These are phyloP conservation scores for Xenopus laevis DNA, from an alignment of 2,113 vertebrate species.

Conservation along the genomic window DNA sequence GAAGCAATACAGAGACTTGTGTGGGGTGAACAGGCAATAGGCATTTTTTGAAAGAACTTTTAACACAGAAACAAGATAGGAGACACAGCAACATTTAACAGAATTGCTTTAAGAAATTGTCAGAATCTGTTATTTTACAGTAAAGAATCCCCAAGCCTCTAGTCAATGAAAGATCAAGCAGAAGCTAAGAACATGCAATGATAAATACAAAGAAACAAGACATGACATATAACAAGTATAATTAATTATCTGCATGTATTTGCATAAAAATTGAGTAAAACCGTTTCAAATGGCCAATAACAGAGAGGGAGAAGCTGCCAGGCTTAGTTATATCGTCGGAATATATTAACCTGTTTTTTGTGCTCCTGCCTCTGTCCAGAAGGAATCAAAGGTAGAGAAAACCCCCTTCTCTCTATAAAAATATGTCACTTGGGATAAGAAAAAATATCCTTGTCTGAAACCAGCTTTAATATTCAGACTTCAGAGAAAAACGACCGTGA, in stretches of 20 bases:
- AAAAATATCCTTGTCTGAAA: conserved; percentile 19
- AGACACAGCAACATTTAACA: too few relatives aligned
- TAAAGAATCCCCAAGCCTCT: neutral
- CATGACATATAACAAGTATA: conserved; percentile 33
- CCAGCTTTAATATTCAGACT: conserved; percentile 27
- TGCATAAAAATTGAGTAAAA: conserved; percentile 1
- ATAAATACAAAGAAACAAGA: conserved; percentile 12
- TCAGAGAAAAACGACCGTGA: conserved; percentile 29
- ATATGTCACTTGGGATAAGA: conserved; percentile 26
- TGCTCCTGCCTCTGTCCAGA: neutral
- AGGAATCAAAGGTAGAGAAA: conserved; percentile 8
- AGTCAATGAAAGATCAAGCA: neutral
- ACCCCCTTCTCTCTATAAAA: conserved; percentile 20
- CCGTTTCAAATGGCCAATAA: neutral
- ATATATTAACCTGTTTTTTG: neutral
- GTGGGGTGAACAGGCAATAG: too few relatives aligned
- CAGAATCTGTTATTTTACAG: neutral
- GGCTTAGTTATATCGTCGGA: neutral
- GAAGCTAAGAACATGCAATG: conserved; percentile 1
- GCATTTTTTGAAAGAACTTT: too few relatives aligned
- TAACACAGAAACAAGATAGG: too few relatives aligned
- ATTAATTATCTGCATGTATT: conserved; percentile 33
- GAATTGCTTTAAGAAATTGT: too few relatives aligned
- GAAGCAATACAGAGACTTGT: too few relatives aligned
- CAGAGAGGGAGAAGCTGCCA: neutral